phyloP scores from a whole-genome alignment of 2,888 invertebrate genomes.

The Epirrhoe alternata region DNA sequence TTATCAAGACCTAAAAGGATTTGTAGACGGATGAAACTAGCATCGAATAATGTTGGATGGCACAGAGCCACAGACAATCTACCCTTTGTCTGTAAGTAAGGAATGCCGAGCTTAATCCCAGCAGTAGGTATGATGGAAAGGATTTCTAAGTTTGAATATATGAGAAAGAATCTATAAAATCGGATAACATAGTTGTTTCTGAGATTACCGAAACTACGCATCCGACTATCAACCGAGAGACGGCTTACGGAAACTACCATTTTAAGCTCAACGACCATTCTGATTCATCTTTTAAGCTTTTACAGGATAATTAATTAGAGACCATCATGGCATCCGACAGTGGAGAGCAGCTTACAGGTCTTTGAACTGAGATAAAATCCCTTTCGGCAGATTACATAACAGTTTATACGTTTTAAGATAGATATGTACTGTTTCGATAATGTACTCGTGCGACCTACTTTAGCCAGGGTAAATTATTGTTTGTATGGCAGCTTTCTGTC shows the following conservation, averaged over 20 bases:
- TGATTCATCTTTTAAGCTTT: conserved; percentile 31
- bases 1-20: too few relatives aligned
- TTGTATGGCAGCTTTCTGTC: conserved; percentile 4
- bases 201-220: too few relatives aligned
- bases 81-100: too few relatives aligned
- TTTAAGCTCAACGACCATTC: conserved; percentile 10
- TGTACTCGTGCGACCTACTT: conserved; percentile 25
- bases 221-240: not conserved
- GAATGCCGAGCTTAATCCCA: too few relatives aligned
- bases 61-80: too few relatives aligned
- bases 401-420: not conserved
- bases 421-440: conserved; percentile 11
- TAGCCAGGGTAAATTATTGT: not conserved
- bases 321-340: conserved; percentile 26
- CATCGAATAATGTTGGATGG: too few relatives aligned
- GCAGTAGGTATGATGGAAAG: too few relatives aligned
- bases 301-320: conserved; percentile 32
- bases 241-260: not conserved
- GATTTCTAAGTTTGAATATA: too few relatives aligned
- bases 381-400: conserved; percentile 5
- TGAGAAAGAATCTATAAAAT: too few relatives aligned
- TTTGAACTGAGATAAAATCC: conserved; percentile 34
- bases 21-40: too few relatives aligned
- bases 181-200: too few relatives aligned
- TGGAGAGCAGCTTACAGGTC: conserved; percentile 32